A percentile compares a stretch with the other conserved stretches of the same genome.
phyloP scores from a whole-genome alignment of 2,888 invertebrate genomes.

The Noctua comes region DNA sequence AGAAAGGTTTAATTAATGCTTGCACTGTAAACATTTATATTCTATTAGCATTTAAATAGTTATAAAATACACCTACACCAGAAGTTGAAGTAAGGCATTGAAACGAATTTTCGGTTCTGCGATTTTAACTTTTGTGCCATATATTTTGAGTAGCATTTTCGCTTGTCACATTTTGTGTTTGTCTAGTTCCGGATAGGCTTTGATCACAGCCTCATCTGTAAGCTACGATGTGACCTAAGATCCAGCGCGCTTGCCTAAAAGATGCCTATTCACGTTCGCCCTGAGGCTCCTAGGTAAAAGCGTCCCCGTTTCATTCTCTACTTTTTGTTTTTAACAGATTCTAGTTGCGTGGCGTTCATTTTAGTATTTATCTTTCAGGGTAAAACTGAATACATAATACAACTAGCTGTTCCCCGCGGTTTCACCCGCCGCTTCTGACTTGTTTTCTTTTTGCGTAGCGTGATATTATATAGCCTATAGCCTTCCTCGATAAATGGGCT shows the following conservation, averaged over 20 bases:
- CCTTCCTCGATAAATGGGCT: too few species aligned
- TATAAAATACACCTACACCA: conserved; percentile 49
- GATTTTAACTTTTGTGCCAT: not conserved
- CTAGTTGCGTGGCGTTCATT: not conserved
- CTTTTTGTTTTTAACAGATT: not conserved
- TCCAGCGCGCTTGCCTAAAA: conserved; percentile 48
- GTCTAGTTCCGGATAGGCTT: conserved; percentile 21
- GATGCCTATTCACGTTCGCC: conserved; percentile 41
- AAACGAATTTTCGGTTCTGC: conserved; percentile 18
- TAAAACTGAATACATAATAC: not conserved
- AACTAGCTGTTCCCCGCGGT: too few species aligned
- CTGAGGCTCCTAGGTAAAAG: conserved; percentile 23
- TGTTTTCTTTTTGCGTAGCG: too few species aligned
- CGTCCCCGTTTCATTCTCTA: conserved; percentile 13
- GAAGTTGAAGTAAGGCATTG: conserved; percentile 10
- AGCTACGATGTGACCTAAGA: conserved; percentile 19
- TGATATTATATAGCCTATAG: too few species aligned
- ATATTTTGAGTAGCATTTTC: not conserved
- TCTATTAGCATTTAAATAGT: conserved; percentile 42
- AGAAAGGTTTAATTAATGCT: conserved; percentile 43
- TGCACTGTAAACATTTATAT: conserved; percentile 43
- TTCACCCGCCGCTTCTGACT: too few species aligned
- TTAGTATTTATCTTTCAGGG: not conserved
- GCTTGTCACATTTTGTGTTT: not conserved
- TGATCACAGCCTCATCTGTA: conserved; percentile 30